phyloP scores from a whole-genome alignment of 2,797 vertebrate genomes.

The Danio aesculapii region DNA sequence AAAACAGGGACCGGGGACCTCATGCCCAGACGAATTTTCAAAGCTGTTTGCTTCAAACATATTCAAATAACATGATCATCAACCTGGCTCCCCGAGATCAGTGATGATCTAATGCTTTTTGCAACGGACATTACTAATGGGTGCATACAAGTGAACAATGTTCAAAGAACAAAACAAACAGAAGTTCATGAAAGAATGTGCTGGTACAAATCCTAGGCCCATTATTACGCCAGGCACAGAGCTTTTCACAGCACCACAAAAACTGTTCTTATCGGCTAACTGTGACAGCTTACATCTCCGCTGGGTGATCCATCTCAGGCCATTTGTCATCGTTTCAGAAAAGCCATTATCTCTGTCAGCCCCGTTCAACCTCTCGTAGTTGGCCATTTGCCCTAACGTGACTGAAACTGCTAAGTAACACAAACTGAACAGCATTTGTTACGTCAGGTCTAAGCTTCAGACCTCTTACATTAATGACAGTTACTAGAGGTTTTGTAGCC shows the following conservation, averaged over 20 bases:
- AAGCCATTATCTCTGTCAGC: constrained; percentile 43
- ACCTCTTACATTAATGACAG: constrained; percentile 38
- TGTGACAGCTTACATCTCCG: constrained; percentile 7
- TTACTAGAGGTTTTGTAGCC: background rate
- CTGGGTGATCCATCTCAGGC: constrained; percentile 32
- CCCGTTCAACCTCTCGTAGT: constrained; percentile 24
- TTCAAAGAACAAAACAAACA: constrained; percentile 14
- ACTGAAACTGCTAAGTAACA: constrained; percentile 21
- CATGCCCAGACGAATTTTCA: constrained; percentile 28
- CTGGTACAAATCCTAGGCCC: constrained; percentile 5
- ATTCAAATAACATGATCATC: constrained; percentile 38
- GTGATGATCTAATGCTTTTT: constrained; percentile 28
- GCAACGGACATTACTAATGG: constrained; percentile 2
- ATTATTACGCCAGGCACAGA: constrained; percentile 1
- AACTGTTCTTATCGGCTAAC: constrained; percentile 18
- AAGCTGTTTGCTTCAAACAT: constrained; percentile 62
- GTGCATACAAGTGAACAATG: constrained; percentile 1
- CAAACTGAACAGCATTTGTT: constrained; percentile 6
- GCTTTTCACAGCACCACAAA: constrained; percentile 8
- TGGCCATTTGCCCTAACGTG: constrained; percentile 6
- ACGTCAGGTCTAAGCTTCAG: constrained; percentile 27
- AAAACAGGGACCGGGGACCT: constrained; percentile 62
- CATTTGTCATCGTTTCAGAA: constrained; percentile 43
- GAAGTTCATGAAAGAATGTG: constrained; percentile 7
- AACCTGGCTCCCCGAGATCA: background rate